A percentile compares a stretch with the other conserved stretches of the same genome.
phyloP scores from a whole-genome alignment of 1,140 invertebrate genomes.

The Leptinotarsa texana region DNA sequence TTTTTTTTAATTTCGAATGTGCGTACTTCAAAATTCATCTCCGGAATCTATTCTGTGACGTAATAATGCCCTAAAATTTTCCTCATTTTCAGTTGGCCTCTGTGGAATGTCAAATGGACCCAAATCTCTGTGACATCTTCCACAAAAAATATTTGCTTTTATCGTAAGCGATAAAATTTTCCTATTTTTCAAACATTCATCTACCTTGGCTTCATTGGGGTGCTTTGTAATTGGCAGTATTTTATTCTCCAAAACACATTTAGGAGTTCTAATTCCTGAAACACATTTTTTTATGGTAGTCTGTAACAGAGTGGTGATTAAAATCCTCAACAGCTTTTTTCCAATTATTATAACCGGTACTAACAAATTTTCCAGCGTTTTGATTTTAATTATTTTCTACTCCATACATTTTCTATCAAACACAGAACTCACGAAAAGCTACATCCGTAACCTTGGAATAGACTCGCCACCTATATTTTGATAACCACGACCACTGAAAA shows the following conservation, averaged over 20 bases:
- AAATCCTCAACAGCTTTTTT: background rate
- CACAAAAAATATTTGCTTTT: conserved; percentile 19
- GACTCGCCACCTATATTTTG: no score
- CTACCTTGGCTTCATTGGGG: background rate
- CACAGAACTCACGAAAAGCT: no score
- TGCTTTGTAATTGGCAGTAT: background rate
- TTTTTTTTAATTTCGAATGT: conserved; percentile 8
- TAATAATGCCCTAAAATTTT: conserved; percentile 19
- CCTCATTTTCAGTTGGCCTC: conserved; percentile 16
- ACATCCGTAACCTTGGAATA: no score
- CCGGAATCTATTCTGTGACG: conserved; percentile 13
- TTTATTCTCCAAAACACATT: background rate
- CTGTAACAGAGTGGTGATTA: background rate
- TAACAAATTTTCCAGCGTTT: background rate
- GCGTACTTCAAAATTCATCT: conserved; percentile 1
- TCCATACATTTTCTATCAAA: no score
- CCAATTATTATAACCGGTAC: background rate
- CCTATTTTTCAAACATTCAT: background rate
- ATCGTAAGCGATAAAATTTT: background rate
- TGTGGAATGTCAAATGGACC: background rate
- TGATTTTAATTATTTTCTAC: no score
- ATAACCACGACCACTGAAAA: no score
- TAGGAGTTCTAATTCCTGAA: background rate
- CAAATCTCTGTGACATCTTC: conserved; percentile 19
- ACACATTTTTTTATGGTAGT: background rate